Base-by-base conservation (phyloP, 2,113 vertebrate genomes). In the Petrocephalus microphthalmus region DNA sequence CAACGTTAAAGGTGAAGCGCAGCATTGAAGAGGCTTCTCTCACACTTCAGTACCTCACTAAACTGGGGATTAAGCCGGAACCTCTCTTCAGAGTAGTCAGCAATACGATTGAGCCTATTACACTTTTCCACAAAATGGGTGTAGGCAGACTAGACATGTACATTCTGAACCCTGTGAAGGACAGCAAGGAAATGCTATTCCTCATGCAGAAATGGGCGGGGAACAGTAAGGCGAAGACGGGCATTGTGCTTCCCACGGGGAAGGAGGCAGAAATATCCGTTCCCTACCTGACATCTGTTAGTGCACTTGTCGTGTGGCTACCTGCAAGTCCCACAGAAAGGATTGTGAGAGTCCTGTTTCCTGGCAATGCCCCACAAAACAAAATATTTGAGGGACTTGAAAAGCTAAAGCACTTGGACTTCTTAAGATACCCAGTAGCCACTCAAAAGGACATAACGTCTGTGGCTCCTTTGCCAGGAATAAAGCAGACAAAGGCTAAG, bases 181-280 rank as follows among this genome's bases (percentile, higher is more conserved):
- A 99, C 91, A 99, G 98, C 93, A 99, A 99, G 92, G 98, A 99
- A 93, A 99, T 99, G 98, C 98, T 99, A 86, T 99, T 99, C 91
- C 95, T 99, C 89, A 99, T 99, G 98, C 98, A 99, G 71, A 99
- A 98, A 91, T 99, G 98, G 98, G 97, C 98, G 13, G 98, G 98
- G 0, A 99, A 99, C 88, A 99, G 98, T 92, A 99, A 99, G 92
- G 98, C 98, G 88, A 99, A 99, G 92, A 99, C 98, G 51, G 98
- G 98, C 7, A 98, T 99, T 19, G 94, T 98, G 90, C 95, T 99
- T 0, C 95, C 97, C 88, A 99, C 91, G 47, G 98, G 98, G 53
- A 99, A 98, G 88, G 98, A 99, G 91, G 98, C 97, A 86, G 98
- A 99, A 95, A 99, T 99, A 91, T 99, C 98, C 0, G 98, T 99